These are phyloP conservation scores for Anseranas semipalmata DNA, from an alignment of 2,113 vertebrate genomes.

Conservation along the genomic window DNA sequence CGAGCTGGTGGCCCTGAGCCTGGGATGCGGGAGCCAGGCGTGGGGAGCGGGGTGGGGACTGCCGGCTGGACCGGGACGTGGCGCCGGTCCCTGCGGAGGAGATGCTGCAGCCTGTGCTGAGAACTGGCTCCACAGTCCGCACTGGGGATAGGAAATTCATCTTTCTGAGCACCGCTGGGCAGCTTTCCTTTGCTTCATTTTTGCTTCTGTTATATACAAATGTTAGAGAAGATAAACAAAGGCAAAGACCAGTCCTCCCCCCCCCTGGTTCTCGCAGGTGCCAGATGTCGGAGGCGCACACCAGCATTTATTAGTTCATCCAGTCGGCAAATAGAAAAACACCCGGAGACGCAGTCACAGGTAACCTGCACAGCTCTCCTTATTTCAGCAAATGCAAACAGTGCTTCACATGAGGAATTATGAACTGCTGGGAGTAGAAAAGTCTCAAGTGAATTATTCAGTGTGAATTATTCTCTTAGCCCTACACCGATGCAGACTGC, in stretches of 20 bases:
- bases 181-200: not conserved
- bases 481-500: rapidly evolving
- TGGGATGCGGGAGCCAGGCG: rapidly evolving
- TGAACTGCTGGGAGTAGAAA: not conserved
- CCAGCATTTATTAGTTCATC: rapidly evolving
- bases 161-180: not conserved
- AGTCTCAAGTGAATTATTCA: not conserved
- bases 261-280: rapidly evolving
- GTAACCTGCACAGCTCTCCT: not conserved
- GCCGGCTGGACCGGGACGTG: rapidly evolving
- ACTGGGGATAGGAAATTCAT: not conserved
- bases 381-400: not conserved
- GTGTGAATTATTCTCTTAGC: not conserved
- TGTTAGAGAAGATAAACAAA: not conserved
- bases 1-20: not conserved
- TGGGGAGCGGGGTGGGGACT: not conserved
- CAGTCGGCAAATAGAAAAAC: not conserved
- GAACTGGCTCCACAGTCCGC: rapidly evolving
- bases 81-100: not conserved
- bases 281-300: rapidly evolving
- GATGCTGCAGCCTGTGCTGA: not conserved
- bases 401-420: not conserved
- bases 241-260: not conserved
- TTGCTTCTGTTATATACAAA: not conserved
- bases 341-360: rapidly evolving